Evolutionary conservation across 2,113 vertebrate genomes (phyloP).

Genomic region (Agelaius tricolor): DNA sequence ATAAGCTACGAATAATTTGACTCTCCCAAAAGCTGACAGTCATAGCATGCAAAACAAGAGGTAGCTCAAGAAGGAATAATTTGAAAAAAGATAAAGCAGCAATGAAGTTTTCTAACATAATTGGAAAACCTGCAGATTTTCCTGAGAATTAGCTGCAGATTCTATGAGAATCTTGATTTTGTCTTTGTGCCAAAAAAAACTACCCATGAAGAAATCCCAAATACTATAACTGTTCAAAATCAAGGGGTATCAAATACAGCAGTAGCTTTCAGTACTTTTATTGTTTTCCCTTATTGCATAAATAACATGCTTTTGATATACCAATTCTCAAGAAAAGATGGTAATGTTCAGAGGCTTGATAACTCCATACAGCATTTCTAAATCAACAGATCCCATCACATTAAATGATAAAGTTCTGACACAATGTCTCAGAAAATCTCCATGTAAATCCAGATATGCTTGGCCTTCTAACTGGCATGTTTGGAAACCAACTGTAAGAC

Average conservation of each 20-base stretch:
- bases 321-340: neutral
- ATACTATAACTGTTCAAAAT: neutral
- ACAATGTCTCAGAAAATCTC: neutral
- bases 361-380: neutral
- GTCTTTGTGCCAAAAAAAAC: neutral
- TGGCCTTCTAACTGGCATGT: neutral
- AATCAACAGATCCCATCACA: neutral
- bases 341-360: neutral
- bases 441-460: neutral
- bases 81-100: neutral
- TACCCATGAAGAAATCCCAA: neutral
- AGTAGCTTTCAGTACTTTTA: neutral
- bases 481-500: neutral
- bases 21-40: neutral
- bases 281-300: neutral
- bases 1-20: neutral
- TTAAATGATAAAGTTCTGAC: neutral
- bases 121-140: neutral
- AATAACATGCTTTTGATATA: neutral
- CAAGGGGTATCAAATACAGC: neutral
- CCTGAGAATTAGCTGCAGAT: neutral
- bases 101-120: neutral
- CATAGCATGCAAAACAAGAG: neutral
- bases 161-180: neutral
- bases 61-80: neutral